These are phyloP conservation scores for Cerastis rubricosa DNA, from an alignment of 2,888 invertebrate genomes.

Conservation along the genomic window DNA sequence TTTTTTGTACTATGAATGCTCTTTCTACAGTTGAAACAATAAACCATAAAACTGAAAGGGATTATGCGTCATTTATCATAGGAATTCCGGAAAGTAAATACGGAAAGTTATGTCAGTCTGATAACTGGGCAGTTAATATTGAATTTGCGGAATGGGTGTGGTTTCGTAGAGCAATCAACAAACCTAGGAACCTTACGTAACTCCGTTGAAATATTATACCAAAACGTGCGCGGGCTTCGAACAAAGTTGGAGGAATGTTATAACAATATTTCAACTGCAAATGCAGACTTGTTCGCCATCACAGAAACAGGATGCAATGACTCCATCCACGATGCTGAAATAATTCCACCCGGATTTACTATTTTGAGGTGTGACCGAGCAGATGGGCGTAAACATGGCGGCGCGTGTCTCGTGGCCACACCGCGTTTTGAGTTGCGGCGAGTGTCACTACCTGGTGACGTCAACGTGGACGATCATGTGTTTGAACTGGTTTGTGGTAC, in stretches of 20 bases:
- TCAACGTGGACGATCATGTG: too few species aligned
- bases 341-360: too few species aligned
- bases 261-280: neutral
- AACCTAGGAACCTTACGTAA: neutral
- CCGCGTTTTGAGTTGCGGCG: too few species aligned
- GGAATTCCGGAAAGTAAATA: neutral
- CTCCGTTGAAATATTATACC: neutral
- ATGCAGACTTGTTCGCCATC: neutral
- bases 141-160: slow-evolving; percentile 57
- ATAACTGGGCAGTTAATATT: neutral
- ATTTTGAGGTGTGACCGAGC: too few species aligned
- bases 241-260: neutral
- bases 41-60: neutral
- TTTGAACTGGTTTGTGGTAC: too few species aligned
- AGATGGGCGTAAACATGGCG: too few species aligned
- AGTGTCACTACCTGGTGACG: too few species aligned
- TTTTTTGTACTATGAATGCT: too few species aligned
- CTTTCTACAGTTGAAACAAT: too few species aligned
- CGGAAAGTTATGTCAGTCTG: neutral
- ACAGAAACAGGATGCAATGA: slow-evolving; percentile 26
- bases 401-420: too few species aligned
- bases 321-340: too few species aligned
- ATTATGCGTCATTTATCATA: neutral
- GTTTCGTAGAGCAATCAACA: slow-evolving; percentile 57
- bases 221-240: neutral